Evolutionary conservation across 2,113 vertebrate genomes (phyloP).

Genomic region (Hippolais icterina): DNA sequence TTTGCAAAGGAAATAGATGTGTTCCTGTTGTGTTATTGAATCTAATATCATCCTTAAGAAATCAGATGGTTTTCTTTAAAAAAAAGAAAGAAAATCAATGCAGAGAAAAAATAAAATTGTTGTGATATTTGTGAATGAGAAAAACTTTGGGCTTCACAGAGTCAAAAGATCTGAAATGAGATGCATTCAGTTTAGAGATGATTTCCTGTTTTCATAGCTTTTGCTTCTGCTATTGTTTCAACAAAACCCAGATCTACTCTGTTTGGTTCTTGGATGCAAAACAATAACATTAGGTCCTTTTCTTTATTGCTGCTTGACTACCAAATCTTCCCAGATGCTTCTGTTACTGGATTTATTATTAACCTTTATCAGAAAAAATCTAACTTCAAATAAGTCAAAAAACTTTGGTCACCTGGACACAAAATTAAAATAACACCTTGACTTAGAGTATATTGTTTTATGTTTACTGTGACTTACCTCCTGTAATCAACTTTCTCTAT

Average conservation of each 20-base stretch:
- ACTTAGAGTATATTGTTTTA: neutral
- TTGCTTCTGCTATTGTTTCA: neutral
- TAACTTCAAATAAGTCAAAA: neutral
- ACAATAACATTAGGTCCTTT: neutral
- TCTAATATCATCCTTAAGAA: neutral
- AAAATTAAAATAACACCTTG: slow-evolving; percentile 14
- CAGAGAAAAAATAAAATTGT: neutral
- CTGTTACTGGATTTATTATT: neutral
- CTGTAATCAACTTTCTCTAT: neutral
- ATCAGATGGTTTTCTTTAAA: neutral
- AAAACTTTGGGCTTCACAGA: neutral
- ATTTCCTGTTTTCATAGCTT: neutral
- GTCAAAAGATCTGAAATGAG: neutral
- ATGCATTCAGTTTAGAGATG: neutral
- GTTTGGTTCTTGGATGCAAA: neutral
- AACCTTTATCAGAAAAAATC: neutral
- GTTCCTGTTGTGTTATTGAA: neutral
- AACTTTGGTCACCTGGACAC: neutral
- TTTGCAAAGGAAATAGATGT: neutral
- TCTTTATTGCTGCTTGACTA: neutral
- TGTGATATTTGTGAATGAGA: neutral
- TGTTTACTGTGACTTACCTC: neutral
- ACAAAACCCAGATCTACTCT: neutral
- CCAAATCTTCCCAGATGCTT: neutral
- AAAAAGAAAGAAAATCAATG: neutral